Evolutionary conservation across 2,888 invertebrate species (phyloP), one percentile per base, ranked within the genome.

Genomic region (Platycheirus rosarum): DNA sequence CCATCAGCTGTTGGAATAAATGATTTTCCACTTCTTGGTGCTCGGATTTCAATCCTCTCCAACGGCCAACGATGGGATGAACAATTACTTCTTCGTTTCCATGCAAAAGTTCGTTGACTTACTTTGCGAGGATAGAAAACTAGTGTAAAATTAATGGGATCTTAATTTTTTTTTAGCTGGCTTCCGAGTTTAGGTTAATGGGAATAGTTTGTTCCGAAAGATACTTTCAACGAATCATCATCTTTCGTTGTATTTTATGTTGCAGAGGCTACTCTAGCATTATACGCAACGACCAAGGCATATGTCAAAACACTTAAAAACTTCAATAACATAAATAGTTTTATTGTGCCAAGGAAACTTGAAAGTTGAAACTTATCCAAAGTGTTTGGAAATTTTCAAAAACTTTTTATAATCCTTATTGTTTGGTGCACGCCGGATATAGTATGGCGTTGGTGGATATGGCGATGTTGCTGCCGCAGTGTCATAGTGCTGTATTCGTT

Each of bases 271-370:
- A 32, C 44, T 44, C 44, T 26, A 20, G 40, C 16, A 26, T 23
- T 14, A 9, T n/a, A 13, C 9, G 13, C 8, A 8, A 23, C 13
- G 4, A 65, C 23, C 42, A 48, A 65, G 57, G 77, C 79, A 69
- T 68, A 74, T 74, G 79, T 79, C 74, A 79, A 79, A 79, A 79
- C 68, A 69, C 79, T 79, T 79, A 73, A 40, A 62, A 73, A 74
- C 78, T 74, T 79, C 74, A 79, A 74, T 74, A 68, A 74, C 78
- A 53, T 48, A 63, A 68, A 74, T 69, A 44, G 79, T 79, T 79
- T 79, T 79, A 79, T 69, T 79, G 68, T 57, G 68, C 68, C 62
- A 74, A 32, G 42, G 26, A 74, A 79, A 68, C 68, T 79, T 79
- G 74, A 74, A 79, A 68, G 62, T 79, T 79, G 74, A 79, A 79